Base-by-base conservation (phyloP, 2,797 vertebrate genomes). In the Melanotaenia trifasciata region DNA sequence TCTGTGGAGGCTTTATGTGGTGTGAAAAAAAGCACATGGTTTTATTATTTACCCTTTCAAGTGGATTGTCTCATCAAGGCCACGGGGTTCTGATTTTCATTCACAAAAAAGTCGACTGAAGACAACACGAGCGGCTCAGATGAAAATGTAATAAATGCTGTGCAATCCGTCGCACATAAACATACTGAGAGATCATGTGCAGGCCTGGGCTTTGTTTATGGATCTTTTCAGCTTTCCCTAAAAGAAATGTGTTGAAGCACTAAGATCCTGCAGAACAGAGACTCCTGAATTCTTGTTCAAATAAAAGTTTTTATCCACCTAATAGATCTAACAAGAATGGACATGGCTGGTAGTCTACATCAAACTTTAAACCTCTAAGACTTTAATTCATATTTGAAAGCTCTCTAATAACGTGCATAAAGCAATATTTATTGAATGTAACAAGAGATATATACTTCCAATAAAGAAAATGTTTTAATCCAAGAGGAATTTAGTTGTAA, bases 21-120 rank as follows among this genome's bases (percentile, higher is more conserved):
- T 57, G 57, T 51, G n/a, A 79, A 78, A 72, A 22, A 40, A 64
- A 84, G 50, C 70, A 65, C 35, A 80, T 78, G 72, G 67, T 73
- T 80, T 70, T 71, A 56, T 58, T 65, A 62, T 68, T 73, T 51
- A 50, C 66, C 47, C 66, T 86, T 84, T 84, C 38, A 67, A 63
- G 71, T 78, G 1, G 16, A 72, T 47, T 50, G 45, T 54, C 50
- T 36, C 63, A 60, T 76, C 67, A 60, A 61, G 45, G 72, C 54
- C 64, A 76, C 32, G 10, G 3, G 67, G 71, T 73, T 85, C 54
- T 68, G 58, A 73, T 81, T 80, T 70, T 71, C 47, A 73, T 76
- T 78, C 51, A 6, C 59, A 64, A n/a, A 64, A 61, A 38, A 67
- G 59, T 81, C 72, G 74, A 60, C 76, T 63, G 74, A 64, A 81